phyloP scores from a whole-genome alignment of 2,113 vertebrate species.

The Narcine bancroftii region DNA sequence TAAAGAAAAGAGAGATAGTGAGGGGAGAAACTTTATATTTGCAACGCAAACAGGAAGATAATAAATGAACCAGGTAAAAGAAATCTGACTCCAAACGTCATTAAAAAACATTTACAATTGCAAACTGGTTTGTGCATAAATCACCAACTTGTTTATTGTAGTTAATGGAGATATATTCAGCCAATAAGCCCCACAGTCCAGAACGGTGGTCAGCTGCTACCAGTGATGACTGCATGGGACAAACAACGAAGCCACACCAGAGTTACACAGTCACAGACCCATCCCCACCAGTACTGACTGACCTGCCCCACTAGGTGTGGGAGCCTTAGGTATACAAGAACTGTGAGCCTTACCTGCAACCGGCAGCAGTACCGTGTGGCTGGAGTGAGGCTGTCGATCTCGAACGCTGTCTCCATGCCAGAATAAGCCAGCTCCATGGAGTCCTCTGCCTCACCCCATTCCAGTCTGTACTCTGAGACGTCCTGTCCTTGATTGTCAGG shows the following conservation, averaged over 20 bases:
- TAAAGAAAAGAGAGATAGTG: too few relatives aligned
- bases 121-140: background rate
- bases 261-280: background rate
- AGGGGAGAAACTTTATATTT: background rate
- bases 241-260: background rate
- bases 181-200: background rate
- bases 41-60: background rate
- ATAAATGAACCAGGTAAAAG: background rate
- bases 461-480: constrained; percentile 86
- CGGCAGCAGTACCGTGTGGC: constrained; percentile 82
- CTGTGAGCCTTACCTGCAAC: constrained; percentile 60
- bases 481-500: constrained; percentile 84
- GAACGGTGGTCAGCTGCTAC: background rate
- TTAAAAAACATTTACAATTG: background rate
- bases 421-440: constrained; percentile 74
- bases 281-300: background rate
- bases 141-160: background rate
- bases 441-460: constrained; percentile 85
- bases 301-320: too few relatives aligned
- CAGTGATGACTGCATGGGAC: background rate
- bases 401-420: constrained; percentile 72
- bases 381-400: constrained; percentile 71
- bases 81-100: background rate
- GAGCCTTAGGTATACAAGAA: too few relatives aligned
- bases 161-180: background rate